A percentile compares a stretch with the other conserved stretches of the same genome.
Evolutionary conservation across 2,797 vertebrate genomes (phyloP).

Genomic region (Rhinichthys osculus): DNA sequence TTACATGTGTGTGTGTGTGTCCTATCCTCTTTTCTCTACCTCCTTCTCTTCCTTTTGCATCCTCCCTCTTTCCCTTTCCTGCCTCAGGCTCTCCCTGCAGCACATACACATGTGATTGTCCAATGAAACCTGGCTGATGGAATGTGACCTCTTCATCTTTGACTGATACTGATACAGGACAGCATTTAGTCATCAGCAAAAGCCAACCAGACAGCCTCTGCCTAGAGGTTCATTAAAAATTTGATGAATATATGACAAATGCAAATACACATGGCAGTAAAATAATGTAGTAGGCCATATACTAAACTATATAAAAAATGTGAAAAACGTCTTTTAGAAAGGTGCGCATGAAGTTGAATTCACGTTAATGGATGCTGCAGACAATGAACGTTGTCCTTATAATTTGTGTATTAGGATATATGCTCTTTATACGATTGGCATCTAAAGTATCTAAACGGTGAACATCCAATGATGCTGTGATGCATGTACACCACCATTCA

Average conservation of each 20-base stretch:
- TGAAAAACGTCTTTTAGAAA: not conserved
- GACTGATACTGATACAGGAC: slow-evolving; percentile 24
- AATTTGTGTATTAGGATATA: not conserved
- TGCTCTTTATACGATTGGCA: not conserved
- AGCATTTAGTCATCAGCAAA: slow-evolving; percentile 18
- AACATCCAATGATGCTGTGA: not conserved
- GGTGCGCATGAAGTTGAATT: not conserved
- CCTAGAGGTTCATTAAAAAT: not conserved
- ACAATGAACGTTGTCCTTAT: not conserved
- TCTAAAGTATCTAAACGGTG: too few relatives aligned
- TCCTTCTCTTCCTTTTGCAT: not conserved
- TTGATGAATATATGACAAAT: not conserved
- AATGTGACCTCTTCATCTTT: slow-evolving; percentile 32
- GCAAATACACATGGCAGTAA: not conserved
- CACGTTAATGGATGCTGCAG: not conserved
- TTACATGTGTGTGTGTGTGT: not conserved
- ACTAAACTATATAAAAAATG: not conserved
- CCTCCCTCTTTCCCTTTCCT: not conserved
- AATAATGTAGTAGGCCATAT: not conserved
- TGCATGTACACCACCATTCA: not conserved
- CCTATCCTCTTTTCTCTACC: not conserved
- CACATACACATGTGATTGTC: slow-evolving; percentile 23
- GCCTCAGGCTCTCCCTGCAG: slow-evolving; percentile 37
- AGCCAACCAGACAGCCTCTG: not conserved
- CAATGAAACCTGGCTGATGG: not conserved